These are phyloP conservation scores for Dendrocincla tyrannina DNA, from an alignment of 2,797 vertebrate genomes.

Conservation along the genomic window DNA sequence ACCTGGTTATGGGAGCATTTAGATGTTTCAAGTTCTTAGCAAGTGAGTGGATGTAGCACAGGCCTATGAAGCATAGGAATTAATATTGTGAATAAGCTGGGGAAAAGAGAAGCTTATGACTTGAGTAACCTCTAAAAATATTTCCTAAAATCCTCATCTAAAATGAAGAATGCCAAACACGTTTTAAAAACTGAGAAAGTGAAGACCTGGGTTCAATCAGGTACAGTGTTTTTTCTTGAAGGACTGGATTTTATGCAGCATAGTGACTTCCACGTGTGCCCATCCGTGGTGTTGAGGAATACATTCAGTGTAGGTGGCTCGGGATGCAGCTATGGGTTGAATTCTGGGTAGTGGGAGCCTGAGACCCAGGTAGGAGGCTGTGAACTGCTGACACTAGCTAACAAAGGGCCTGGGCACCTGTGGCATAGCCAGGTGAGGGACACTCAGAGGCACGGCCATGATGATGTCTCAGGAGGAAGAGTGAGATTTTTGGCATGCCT, in stretches of 20 bases:
- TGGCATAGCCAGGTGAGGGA: not conserved
- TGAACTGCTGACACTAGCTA: not conserved
- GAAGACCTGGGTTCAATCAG: not conserved
- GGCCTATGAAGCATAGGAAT: not conserved
- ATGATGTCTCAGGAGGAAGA: not conserved
- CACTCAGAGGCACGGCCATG: rapidly evolving
- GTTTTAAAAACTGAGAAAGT: not conserved
- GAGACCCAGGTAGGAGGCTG: not conserved
- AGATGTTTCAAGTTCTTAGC: not conserved
- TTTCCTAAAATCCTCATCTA: not conserved
- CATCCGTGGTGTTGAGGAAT: not conserved
- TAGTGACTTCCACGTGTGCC: rapidly evolving
- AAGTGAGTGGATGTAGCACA: not conserved
- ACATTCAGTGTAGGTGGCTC: not conserved
- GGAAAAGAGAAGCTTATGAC: not conserved
- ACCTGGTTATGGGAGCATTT: not conserved
- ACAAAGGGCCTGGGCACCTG: not conserved
- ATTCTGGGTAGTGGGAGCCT: not conserved
- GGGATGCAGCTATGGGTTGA: not conserved
- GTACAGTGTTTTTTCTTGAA: not conserved
- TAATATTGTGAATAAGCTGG: not conserved
- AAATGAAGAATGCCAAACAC: not conserved
- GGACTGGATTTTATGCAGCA: not conserved
- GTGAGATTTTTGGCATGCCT: rapidly evolving
- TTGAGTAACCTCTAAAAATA: not conserved